Conservation (phyloP, 2,797 vertebrate genomes). For the Megaceryle alcyon region DNA sequence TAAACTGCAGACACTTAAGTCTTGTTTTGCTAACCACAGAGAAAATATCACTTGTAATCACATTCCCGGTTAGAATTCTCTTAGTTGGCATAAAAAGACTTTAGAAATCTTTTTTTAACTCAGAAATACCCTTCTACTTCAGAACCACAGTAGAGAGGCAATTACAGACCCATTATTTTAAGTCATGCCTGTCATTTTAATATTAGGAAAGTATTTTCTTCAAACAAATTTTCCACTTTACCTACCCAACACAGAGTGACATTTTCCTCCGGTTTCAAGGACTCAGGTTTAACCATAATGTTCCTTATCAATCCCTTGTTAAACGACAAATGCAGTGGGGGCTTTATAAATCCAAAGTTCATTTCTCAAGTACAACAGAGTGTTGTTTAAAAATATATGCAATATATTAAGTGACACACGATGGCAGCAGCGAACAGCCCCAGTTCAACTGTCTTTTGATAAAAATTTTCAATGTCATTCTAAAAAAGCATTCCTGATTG, state of each 20-base stretch:
- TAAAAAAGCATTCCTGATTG: neutral
- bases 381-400: neutral
- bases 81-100: neutral
- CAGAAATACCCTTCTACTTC: neutral
- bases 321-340: neutral
- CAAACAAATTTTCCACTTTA: neutral
- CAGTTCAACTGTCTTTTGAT: neutral
- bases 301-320: neutral
- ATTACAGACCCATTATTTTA: constrained; percentile 3
- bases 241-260: neutral
- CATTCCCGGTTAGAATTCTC: neutral
- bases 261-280: neutral
- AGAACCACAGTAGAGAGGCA: neutral
- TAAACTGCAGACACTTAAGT: neutral
- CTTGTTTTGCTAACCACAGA: constrained; percentile 7
- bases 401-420: constrained; percentile 48
- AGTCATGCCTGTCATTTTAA: neutral
- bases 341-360: neutral
- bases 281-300: neutral
- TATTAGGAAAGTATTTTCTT: constrained; percentile 1
- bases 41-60: constrained; percentile 26
- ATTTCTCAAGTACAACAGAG: neutral
- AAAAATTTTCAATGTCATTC: neutral
- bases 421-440: constrained; percentile 54
- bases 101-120: neutral